A percentile compares a stretch with the other conserved stretches of the same genome.
Conservation (phyloP, 2,113 vertebrate genomes). For the Procavia capensis region DNA sequence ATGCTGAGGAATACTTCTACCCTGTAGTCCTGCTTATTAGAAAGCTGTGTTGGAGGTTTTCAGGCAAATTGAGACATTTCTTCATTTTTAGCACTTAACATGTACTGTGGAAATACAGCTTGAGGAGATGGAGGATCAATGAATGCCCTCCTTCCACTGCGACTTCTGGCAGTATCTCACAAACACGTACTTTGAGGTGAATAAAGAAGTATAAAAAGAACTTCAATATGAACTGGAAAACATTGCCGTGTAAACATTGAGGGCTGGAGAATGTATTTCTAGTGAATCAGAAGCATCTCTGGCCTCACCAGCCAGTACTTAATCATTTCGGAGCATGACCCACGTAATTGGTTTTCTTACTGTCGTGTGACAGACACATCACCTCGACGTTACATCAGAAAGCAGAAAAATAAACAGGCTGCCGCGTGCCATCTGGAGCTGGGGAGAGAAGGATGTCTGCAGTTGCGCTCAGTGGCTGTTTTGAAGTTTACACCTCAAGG, state of each 20-base stretch:
- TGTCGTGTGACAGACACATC: slow-evolving; percentile 55
- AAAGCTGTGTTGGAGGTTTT: slow-evolving; percentile 40
- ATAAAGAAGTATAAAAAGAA: slow-evolving; percentile 57
- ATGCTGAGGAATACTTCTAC: slow-evolving; percentile 45
- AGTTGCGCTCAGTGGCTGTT: background rate
- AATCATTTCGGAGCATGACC: slow-evolving; percentile 62
- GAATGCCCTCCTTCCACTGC: slow-evolving; percentile 29
- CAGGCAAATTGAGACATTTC: slow-evolving; percentile 43
- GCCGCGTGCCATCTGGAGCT: background rate
- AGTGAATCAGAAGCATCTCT: slow-evolving; percentile 63
- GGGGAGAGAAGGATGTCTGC: slow-evolving; percentile 10
- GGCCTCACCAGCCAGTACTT: slow-evolving; percentile 28
- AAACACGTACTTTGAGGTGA: slow-evolving; percentile 17
- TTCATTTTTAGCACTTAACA: background rate
- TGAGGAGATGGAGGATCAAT: slow-evolving; percentile 36
- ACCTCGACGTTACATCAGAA: slow-evolving; percentile 57
- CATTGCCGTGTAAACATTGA: slow-evolving; percentile 29
- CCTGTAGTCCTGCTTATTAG: slow-evolving; percentile 12
- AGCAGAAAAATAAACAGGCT: slow-evolving; percentile 45
- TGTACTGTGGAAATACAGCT: slow-evolving; percentile 54
- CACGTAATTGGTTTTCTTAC: slow-evolving; percentile 62
- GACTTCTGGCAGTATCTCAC: slow-evolving; percentile 24
- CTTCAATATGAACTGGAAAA: background rate
- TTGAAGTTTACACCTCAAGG: slow-evolving; percentile 48
- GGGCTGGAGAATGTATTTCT: slow-evolving; percentile 48